Percentiles rank a stretch among this genome's conserved stretches.
These are phyloP conservation scores for Drosophila cyrtoloma DNA, from an alignment of 2,888 invertebrate genomes.

Conservation along the genomic window DNA sequence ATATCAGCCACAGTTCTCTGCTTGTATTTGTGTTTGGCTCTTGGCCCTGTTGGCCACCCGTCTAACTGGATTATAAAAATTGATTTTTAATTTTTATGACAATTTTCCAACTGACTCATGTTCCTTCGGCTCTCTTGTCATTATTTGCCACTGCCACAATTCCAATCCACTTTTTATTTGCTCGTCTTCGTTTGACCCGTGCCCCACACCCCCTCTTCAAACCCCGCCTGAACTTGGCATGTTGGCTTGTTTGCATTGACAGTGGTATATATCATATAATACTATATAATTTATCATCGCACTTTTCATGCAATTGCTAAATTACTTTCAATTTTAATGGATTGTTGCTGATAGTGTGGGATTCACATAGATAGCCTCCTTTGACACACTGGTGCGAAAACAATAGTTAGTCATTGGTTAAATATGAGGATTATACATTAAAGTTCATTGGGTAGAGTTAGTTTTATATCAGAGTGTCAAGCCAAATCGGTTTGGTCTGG, in stretches of 20 bases:
- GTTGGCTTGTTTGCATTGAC: conserved; percentile 61
- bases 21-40: conserved; percentile 35
- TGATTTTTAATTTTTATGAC: conserved; percentile 84
- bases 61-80: conserved; percentile 84
- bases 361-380: conserved; percentile 7
- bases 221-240: conserved; percentile 47
- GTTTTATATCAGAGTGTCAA: not conserved
- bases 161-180: conserved; percentile 54
- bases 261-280: conserved; percentile 44
- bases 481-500: not conserved
- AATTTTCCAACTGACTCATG: conserved; percentile 76
- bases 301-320: conserved; percentile 14
- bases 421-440: not conserved
- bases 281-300: conserved; percentile 44
- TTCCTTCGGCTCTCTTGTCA: conserved; percentile 12
- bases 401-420: not conserved
- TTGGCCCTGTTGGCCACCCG: conserved; percentile 39
- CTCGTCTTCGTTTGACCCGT: conserved; percentile 39
- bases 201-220: not conserved
- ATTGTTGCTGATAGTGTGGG: conserved; percentile 21
- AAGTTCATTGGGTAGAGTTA: not conserved
- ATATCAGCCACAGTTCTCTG: conserved; percentile 45
- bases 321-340: conserved; percentile 49
- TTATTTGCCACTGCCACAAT: conserved; percentile 22
- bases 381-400: not conserved